A percentile compares a stretch with the other conserved stretches of the same genome.
These are phyloP conservation scores for Chionis minor DNA, from an alignment of 2,113 vertebrate species.

Conservation along the genomic window DNA sequence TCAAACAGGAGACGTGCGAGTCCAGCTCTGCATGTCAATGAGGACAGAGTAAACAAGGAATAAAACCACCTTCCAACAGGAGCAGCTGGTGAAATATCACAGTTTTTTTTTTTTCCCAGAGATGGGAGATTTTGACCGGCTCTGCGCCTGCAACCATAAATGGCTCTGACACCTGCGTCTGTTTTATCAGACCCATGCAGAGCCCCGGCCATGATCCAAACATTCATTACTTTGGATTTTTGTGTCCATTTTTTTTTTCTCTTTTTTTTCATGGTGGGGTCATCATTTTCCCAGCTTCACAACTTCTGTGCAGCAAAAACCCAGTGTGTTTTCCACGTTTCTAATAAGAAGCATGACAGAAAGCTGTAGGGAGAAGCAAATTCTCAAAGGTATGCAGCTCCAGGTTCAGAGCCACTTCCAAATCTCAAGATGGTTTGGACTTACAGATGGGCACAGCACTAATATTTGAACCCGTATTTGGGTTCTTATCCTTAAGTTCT, in stretches of 20 bases:
- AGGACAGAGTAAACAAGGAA: conserved; percentile 61
- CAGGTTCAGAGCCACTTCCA: not conserved
- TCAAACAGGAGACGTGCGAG: not conserved
- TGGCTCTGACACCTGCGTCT: conserved; percentile 22
- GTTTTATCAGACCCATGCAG: conserved; percentile 17
- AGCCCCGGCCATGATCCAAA: not conserved
- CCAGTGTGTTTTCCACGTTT: not conserved
- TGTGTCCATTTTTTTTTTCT: not conserved
- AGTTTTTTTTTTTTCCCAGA: not conserved
- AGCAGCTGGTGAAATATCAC: conserved; percentile 54
- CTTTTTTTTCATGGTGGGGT: not conserved
- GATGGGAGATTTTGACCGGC: conserved; percentile 53
- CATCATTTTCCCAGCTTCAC: not conserved
- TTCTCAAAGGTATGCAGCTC: not conserved
- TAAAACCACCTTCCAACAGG: conserved; percentile 60
- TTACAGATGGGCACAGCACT: not conserved
- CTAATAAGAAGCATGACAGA: not conserved
- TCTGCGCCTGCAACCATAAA: conserved; percentile 13
- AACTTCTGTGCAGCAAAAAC: not conserved
- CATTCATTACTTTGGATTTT: not conserved
- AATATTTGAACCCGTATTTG: not conserved
- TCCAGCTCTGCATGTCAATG: conserved; percentile 56
- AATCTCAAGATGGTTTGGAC: not conserved
- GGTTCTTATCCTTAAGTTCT: not conserved
- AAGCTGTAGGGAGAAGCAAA: not conserved